Evolutionary conservation across 2,888 invertebrate genomes (phyloP).

Genomic region (Hirtodrosophila histrioides): DNA sequence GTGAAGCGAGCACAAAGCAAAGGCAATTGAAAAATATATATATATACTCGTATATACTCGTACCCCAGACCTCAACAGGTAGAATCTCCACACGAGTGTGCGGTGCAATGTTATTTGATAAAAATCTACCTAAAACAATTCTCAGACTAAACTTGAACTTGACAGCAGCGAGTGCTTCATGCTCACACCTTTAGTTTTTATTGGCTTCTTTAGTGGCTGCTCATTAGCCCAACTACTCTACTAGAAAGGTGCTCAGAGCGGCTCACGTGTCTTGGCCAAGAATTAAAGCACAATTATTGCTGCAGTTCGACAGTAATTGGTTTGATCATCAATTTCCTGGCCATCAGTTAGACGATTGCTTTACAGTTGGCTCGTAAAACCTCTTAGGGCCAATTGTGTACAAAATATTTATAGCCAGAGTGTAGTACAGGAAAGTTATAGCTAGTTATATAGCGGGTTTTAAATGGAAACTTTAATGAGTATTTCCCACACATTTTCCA

Average conservation of each 20-base stretch:
- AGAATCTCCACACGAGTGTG: conserved; percentile 25
- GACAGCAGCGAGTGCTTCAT: conserved; percentile 54
- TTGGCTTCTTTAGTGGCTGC: conserved; percentile 41
- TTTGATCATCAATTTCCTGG: conserved; percentile 33
- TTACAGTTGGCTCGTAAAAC: conserved; percentile 16
- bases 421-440: neutral
- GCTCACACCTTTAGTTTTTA: conserved; percentile 58
- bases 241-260: conserved; percentile 40
- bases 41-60: neutral
- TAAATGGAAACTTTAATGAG: no score
- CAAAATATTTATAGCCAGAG: conserved; percentile 13
- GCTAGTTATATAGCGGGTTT: no score
- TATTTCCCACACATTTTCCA: no score
- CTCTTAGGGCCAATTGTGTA: conserved; percentile 23
- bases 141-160: conserved; percentile 72
- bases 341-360: conserved; percentile 13
- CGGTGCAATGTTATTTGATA: conserved; percentile 27
- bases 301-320: conserved; percentile 42
- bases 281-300: conserved; percentile 14
- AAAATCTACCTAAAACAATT: conserved; percentile 63
- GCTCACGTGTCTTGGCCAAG: conserved; percentile 27
- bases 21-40: conserved; percentile 30
- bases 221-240: conserved; percentile 44
- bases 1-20: conserved; percentile 47
- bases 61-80: conserved; percentile 18